Conservation (phyloP, 1,140 invertebrate species). For the Drosophila tropicalis region DNA sequence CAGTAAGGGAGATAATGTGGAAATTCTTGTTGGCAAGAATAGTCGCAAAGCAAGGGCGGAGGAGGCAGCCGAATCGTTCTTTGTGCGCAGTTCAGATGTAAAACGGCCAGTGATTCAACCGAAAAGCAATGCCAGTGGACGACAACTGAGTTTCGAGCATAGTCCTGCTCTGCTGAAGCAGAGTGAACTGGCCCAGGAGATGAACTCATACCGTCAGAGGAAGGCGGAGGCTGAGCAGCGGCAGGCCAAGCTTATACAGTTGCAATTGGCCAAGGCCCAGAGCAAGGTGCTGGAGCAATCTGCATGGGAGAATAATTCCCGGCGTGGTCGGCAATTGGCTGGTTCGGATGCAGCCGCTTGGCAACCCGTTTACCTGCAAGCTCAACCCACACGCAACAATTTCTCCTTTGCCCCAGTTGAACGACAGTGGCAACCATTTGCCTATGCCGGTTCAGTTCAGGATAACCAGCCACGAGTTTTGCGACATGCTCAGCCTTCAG, state of each 20-base stretch:
- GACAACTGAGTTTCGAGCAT: constrained; percentile 60
- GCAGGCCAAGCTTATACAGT: constrained; percentile 62
- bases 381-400: constrained; percentile 40
- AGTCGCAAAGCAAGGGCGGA: constrained; percentile 68
- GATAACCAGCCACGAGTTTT: constrained; percentile 36
- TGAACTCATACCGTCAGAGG: constrained; percentile 59
- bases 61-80: constrained; percentile 80
- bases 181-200: constrained; percentile 57
- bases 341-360: constrained; percentile 25
- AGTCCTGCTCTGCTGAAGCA: constrained; percentile 73
- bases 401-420: constrained; percentile 38
- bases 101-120: constrained; percentile 30
- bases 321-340: constrained; percentile 42
- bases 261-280: constrained; percentile 69
- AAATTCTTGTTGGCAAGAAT: constrained; percentile 89
- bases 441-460: constrained; percentile 21
- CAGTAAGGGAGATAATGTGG: constrained; percentile 88
- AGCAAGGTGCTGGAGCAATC: constrained; percentile 58
- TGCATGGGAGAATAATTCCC: constrained; percentile 24
- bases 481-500: constrained; percentile 28
- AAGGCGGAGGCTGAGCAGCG: constrained; percentile 72
- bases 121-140: constrained; percentile 30
- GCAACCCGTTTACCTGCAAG: constrained; percentile 43
- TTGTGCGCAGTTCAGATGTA: constrained; percentile 83
- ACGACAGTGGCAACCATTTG: constrained; percentile 54